Evolutionary conservation across 2,797 vertebrate genomes (phyloP).

Genomic region (Phoebastria nigripes): DNA sequence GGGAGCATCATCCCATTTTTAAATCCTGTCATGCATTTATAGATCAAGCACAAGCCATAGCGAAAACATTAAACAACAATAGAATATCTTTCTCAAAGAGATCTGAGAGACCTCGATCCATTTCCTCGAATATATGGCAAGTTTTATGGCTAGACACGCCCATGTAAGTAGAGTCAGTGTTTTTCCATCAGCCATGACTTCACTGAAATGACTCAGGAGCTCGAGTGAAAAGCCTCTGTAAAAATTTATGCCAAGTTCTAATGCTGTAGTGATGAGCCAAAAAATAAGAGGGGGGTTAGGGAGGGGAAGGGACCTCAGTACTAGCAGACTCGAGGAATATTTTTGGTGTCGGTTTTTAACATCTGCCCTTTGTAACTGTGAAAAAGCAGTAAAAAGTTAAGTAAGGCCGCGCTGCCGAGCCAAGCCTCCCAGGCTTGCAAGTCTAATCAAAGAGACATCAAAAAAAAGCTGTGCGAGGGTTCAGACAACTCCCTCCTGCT

Average conservation of each 20-base stretch:
- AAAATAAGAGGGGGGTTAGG: background rate
- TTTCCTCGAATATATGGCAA: background rate
- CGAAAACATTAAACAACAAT: background rate
- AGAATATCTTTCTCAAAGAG: background rate
- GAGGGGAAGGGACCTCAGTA: background rate
- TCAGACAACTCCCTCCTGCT: background rate
- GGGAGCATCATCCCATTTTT: background rate
- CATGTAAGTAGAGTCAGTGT: background rate
- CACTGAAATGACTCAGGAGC: conserved; percentile 1
- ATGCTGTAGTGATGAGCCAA: background rate
- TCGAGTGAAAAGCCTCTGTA: background rate
- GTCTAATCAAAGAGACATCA: background rate
- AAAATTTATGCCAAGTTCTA: background rate
- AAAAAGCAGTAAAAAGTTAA: background rate
- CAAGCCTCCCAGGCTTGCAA: background rate
- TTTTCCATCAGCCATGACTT: conserved; percentile 27
- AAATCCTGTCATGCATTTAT: background rate
- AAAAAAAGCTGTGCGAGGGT: background rate
- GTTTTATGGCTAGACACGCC: background rate
- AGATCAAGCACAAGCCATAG: background rate
- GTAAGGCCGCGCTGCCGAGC: accelerated
- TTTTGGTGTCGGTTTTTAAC: background rate
- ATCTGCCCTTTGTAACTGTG: background rate
- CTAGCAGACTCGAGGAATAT: background rate
- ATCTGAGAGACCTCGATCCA: background rate